phyloP scores from a whole-genome alignment of 2,888 invertebrate genomes.

The Scaptomyza parva region DNA sequence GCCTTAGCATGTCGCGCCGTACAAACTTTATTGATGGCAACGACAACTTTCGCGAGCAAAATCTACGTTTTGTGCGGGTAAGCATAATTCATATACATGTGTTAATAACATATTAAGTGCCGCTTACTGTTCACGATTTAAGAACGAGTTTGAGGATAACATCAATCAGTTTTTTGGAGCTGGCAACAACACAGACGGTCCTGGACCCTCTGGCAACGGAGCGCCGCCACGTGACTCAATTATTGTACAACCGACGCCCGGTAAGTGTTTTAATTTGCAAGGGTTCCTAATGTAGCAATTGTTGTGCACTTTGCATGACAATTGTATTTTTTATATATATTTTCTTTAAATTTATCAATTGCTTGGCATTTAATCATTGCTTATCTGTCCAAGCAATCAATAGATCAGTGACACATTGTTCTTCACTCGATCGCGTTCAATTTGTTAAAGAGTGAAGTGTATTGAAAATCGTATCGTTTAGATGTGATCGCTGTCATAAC shows the following conservation, averaged over 20 bases:
- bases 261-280: slow-evolving; percentile 84
- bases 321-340: slow-evolving; percentile 1
- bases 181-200: slow-evolving; percentile 9
- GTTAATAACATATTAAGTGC: not conserved
- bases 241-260: slow-evolving; percentile 89
- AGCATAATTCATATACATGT: slow-evolving; percentile 44
- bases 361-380: not conserved
- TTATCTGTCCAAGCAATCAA: slow-evolving; percentile 21
- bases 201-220: slow-evolving; percentile 8
- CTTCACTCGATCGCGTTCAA: slow-evolving; percentile 6
- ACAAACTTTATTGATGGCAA: slow-evolving; percentile 87
- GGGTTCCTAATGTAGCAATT: slow-evolving; percentile 11
- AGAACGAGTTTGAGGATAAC: slow-evolving; percentile 86
- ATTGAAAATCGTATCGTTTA: not conserved
- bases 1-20: slow-evolving; percentile 60
- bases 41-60: slow-evolving; percentile 87
- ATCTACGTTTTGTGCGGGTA: slow-evolving; percentile 85
- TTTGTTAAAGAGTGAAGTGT: slow-evolving; percentile 5
- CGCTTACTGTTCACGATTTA: not conserved
- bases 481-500: slow-evolving; percentile 3
- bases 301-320: slow-evolving; percentile 2
- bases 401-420: slow-evolving; percentile 7
- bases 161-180: slow-evolving; percentile 86
- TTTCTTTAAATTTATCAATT: not conserved
- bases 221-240: slow-evolving; percentile 86